Base-by-base conservation (phyloP, 2,888 invertebrate species). In the Plagodis pulveraria region DNA sequence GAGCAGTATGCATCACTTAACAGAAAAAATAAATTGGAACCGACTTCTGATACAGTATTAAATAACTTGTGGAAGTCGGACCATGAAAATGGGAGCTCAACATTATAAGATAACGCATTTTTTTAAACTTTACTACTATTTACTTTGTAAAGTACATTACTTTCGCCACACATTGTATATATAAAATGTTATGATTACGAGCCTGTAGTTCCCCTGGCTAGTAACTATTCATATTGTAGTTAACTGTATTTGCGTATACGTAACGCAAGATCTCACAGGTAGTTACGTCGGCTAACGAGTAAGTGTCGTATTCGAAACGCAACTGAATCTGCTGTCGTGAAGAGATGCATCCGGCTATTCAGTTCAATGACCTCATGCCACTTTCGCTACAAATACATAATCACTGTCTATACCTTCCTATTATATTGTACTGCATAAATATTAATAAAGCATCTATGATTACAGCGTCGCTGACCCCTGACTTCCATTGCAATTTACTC, bases 351-450 rank as follows among this genome's bases (percentile, higher is more conserved):
- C 80, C 76, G 71, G 43, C 46, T 74, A 72, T 76, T 70, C 74
- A 68, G 87, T 78, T 87, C 87, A 81, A 63, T 67, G 85, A 83
- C 86, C 74, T 70, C 62, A 63, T 69, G 72, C 74, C 74, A 86
- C 91, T 91, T 91, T 91, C 91, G 83, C 89, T 80, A 73, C 72
- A 80, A 64, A 77, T 74, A 73, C 70, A 75, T 76, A 77, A 76
- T 74, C 67, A 58, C 64, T 62, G 62, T 68, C 68, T 64, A 58
- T 56, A 57, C 46, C 58, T 68, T 69, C 64, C 64, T 68, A 60
- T 62, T 59, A 65, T 58, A 63, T 61, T 59, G 59, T 62, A 49
- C 35, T 58, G 40, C 45, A 43, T 57, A 58, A 50, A 60, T 65
- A 65, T 61, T 57, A 56, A 64, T 50, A 59, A 56, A 64, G 54